Evolutionary conservation across 2,888 invertebrate genomes (phyloP).

Genomic region (Bugulina stolonifera): DNA sequence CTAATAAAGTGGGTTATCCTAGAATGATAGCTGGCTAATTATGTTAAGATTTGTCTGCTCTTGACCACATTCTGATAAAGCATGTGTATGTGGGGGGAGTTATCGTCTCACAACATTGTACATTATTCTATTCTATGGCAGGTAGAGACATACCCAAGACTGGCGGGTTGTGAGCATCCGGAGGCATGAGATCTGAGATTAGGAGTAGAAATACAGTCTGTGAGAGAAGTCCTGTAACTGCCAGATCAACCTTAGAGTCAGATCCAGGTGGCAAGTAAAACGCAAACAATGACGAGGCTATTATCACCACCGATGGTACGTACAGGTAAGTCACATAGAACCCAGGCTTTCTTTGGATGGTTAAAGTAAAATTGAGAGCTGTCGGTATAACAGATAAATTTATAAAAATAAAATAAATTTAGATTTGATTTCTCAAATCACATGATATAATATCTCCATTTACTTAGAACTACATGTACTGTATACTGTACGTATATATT

Average conservation of each 20-base stretch:
- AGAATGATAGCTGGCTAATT: too few species aligned
- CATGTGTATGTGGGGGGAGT: too few species aligned
- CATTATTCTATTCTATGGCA: too few species aligned
- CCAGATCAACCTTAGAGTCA: slow-evolving; percentile 13
- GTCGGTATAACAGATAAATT: neutral
- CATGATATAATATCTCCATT: too few species aligned
- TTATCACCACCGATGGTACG: slow-evolving; percentile 16
- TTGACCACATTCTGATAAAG: too few species aligned
- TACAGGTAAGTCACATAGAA: slow-evolving; percentile 19
- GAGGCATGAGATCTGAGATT: slow-evolving; percentile 16
- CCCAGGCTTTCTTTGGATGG: slow-evolving; percentile 21
- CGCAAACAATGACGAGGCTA: neutral
- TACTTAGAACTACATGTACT: too few species aligned
- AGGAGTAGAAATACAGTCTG: slow-evolving; percentile 18
- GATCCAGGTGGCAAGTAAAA: slow-evolving; percentile 25
- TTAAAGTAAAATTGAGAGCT: slow-evolving; percentile 1
- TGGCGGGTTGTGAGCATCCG: slow-evolving; percentile 20
- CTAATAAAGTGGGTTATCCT: too few species aligned
- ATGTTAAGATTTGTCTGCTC: too few species aligned
- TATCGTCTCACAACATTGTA: too few species aligned
- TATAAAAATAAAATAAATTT: neutral
- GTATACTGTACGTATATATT: too few species aligned
- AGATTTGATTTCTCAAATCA: too few species aligned
- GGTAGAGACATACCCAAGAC: neutral
- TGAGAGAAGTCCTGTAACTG: slow-evolving; percentile 14